A percentile compares a stretch with the other conserved stretches of the same genome.
Conservation (phyloP, 1,140 invertebrate species). For the Aphaenogaster rudis region DNA sequence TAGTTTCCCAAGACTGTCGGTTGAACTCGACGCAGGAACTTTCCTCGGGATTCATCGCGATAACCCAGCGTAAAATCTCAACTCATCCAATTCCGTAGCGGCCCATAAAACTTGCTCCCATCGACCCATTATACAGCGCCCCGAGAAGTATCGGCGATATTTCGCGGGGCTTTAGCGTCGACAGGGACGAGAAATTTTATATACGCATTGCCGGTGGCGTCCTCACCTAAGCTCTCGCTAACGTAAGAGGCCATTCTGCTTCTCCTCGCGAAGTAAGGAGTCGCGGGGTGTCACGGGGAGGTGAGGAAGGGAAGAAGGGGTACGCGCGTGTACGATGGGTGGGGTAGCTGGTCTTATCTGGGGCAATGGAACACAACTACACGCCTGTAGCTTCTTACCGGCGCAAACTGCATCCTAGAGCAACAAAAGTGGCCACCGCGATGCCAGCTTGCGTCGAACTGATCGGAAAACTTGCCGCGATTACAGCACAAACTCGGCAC, state of each 20-base stretch:
- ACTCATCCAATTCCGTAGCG: constrained; percentile 45
- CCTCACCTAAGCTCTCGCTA: constrained; percentile 41
- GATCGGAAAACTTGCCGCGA: constrained; percentile 49
- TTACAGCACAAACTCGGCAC: constrained; percentile 20
- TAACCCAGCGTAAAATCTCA: constrained; percentile 58
- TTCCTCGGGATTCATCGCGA: constrained; percentile 55
- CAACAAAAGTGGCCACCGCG: constrained; percentile 14
- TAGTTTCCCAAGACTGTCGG: constrained; percentile 23
- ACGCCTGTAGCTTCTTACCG: constrained; percentile 42
- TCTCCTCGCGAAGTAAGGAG: constrained; percentile 20
- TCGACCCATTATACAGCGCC: constrained; percentile 38
- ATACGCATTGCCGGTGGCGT: constrained; percentile 32
- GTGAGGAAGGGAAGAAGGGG: constrained; percentile 22
- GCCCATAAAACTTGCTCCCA: constrained; percentile 28
- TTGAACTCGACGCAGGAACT: constrained; percentile 17
- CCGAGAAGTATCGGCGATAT: constrained; percentile 46
- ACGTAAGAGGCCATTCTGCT: constrained; percentile 38
- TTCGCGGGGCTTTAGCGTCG: constrained; percentile 20
- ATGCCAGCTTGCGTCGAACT: constrained; percentile 13
- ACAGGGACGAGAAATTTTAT: constrained; percentile 46
- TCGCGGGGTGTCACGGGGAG: constrained; percentile 1
- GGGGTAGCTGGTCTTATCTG: constrained; percentile 71
- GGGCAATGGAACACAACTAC: constrained; percentile 76
- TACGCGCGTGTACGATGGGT: background rate
- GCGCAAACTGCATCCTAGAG: constrained; percentile 23